phyloP scores from a whole-genome alignment of 2,113 vertebrate species.

The Ancistrus triradiatus region DNA sequence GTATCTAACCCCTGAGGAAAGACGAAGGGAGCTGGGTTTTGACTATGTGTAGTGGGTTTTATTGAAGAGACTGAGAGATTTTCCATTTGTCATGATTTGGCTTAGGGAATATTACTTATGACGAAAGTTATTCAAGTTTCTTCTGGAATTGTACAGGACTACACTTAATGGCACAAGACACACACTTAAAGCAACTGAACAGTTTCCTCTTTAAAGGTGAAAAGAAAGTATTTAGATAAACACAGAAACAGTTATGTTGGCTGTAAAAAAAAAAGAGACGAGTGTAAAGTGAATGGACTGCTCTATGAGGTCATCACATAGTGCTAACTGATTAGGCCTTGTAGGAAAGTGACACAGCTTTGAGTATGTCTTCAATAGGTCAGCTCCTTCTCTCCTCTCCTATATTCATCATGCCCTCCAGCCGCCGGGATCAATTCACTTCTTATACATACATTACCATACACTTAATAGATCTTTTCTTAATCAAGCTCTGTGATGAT shows the following conservation, averaged over 20 bases:
- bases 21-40: too few species aligned
- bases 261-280: background rate
- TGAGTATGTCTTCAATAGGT: constrained; percentile 71
- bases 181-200: too few species aligned
- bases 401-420: constrained; percentile 63
- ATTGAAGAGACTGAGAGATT: too few species aligned
- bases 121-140: background rate
- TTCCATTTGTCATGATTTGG: too few species aligned
- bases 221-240: background rate
- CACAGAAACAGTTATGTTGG: background rate
- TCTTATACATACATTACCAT: constrained; percentile 72
- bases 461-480: constrained; percentile 65
- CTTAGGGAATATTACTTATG: too few species aligned
- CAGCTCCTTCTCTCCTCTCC: constrained; percentile 65
- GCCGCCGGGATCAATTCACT: constrained; percentile 64
- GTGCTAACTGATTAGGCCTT: constrained; percentile 70
- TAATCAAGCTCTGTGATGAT: constrained; percentile 58
- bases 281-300: constrained; percentile 23
- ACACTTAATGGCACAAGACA: too few species aligned
- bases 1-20: too few species aligned
- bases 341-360: constrained; percentile 71
- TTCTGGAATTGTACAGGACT: background rate
- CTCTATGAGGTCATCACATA: constrained; percentile 53
- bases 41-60: too few species aligned
- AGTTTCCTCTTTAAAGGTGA: too few species aligned